phyloP scores from a whole-genome alignment of 2,797 vertebrate species.

The Poeciliopsis paucimaculata region DNA sequence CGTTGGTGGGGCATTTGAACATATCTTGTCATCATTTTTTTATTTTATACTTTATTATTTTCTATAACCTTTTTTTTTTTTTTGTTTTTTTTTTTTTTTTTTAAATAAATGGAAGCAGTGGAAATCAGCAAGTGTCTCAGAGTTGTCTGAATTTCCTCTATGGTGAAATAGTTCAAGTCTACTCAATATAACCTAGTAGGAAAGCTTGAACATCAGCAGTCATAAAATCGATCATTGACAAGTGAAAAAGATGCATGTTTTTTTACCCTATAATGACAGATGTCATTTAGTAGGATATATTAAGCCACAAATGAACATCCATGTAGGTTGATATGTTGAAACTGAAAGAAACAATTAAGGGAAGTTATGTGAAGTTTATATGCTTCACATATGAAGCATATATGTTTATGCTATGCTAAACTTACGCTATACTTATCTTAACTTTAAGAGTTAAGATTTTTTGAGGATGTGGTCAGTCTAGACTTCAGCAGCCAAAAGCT shows the following conservation, averaged over 20 bases:
- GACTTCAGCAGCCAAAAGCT: neutral
- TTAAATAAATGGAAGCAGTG: slow-evolving; percentile 13
- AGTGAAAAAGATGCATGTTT: neutral
- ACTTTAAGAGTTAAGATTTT: too few relatives aligned
- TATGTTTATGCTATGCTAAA: too few relatives aligned
- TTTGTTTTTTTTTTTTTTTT: neutral
- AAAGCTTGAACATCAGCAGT: neutral
- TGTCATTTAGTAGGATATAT: neutral
- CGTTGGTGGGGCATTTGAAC: too few relatives aligned
- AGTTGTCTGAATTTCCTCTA: neutral
- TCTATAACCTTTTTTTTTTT: too few relatives aligned
- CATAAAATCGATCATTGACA: neutral
- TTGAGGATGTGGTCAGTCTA: neutral
- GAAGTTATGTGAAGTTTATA: neutral
- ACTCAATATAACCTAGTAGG: neutral
- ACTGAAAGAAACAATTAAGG: neutral
- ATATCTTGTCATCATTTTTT: too few relatives aligned
- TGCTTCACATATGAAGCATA: too few relatives aligned
- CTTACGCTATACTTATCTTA: too few relatives aligned
- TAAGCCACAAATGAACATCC: neutral
- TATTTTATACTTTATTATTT: too few relatives aligned
- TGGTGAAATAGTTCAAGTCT: neutral
- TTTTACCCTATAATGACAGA: neutral
- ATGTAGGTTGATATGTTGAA: neutral
- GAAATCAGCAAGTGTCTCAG: neutral